Conservation (phyloP, 2,113 vertebrate genomes). For the Hyla sarda region DNA sequence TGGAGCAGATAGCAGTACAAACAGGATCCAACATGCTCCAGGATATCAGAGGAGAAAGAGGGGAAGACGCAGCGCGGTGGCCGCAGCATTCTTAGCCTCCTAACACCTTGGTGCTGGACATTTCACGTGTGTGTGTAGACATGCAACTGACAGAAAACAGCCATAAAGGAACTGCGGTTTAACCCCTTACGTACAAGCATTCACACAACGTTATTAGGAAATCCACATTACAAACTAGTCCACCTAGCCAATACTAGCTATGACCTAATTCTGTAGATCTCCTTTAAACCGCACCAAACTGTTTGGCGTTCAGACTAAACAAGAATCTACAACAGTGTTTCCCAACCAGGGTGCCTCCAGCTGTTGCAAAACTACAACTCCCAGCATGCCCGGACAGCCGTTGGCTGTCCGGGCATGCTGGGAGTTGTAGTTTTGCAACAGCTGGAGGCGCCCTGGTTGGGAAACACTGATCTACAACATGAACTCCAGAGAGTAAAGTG, state of each 20-base stretch:
- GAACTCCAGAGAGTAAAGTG: too few species aligned
- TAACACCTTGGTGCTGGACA: slow-evolving; percentile 18
- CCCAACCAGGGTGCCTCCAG: too few species aligned
- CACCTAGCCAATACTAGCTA: background rate
- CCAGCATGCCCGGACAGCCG: too few species aligned
- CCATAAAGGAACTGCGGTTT: background rate
- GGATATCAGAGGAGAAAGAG: slow-evolving; percentile 18
- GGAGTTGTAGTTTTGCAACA: too few species aligned
- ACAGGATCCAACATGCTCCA: slow-evolving; percentile 56
- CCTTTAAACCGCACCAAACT: background rate
- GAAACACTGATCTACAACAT: too few species aligned
- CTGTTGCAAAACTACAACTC: too few species aligned
- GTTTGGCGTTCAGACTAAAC: background rate
- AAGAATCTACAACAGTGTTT: too few species aligned
- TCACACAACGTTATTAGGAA: background rate
- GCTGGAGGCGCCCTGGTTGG: too few species aligned
- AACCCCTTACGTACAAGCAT: background rate
- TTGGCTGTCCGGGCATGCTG: too few species aligned
- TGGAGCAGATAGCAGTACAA: slow-evolving; percentile 33
- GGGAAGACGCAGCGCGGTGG: background rate
- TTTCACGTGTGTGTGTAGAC: background rate
- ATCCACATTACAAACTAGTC: background rate
- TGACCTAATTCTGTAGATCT: background rate
- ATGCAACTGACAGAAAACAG: too few species aligned
- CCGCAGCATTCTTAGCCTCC: slow-evolving; percentile 10